A percentile compares a stretch with the other conserved stretches of the same genome.
Conservation (phyloP, 2,113 vertebrate genomes). For the Marcusenius ussheri region DNA sequence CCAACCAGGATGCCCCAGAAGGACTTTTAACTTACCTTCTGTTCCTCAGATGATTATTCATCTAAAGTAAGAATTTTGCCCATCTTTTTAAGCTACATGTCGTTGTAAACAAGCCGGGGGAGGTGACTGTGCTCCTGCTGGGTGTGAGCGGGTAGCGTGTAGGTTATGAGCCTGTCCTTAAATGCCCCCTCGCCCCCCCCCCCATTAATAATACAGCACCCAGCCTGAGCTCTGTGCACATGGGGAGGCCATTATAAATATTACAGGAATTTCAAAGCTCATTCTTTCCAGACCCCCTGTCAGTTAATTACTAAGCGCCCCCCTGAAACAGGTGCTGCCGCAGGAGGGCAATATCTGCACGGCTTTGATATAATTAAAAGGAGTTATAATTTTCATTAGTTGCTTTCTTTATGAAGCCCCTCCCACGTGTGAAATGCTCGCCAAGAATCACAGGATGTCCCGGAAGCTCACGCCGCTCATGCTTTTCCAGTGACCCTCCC, state of each 20-base stretch:
- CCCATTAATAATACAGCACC: background rate
- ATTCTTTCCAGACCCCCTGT: background rate
- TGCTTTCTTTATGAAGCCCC: background rate
- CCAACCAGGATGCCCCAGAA: background rate
- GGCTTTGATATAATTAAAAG: background rate
- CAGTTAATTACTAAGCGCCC: background rate
- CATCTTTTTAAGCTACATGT: background rate
- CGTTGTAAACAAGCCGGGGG: background rate
- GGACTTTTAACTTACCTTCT: background rate
- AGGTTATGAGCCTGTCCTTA: background rate
- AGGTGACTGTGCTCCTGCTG: background rate
- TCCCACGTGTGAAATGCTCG: background rate
- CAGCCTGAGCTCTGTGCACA: background rate
- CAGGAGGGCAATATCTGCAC: background rate
- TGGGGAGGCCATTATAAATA: background rate
- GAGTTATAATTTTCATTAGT: background rate
- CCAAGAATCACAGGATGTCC: background rate
- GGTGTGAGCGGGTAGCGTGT: background rate
- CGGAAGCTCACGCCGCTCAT: background rate
- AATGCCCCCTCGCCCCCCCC: background rate
- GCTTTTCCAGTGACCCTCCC: background rate
- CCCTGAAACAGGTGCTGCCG: background rate
- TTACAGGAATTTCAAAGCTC: background rate
- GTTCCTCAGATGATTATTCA: background rate
- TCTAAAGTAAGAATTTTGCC: background rate